Evolutionary conservation across 2,888 invertebrate genomes (phyloP), one percentile per base, ranked within the genome.

Genomic region (Carpatolechia fugitivella): DNA sequence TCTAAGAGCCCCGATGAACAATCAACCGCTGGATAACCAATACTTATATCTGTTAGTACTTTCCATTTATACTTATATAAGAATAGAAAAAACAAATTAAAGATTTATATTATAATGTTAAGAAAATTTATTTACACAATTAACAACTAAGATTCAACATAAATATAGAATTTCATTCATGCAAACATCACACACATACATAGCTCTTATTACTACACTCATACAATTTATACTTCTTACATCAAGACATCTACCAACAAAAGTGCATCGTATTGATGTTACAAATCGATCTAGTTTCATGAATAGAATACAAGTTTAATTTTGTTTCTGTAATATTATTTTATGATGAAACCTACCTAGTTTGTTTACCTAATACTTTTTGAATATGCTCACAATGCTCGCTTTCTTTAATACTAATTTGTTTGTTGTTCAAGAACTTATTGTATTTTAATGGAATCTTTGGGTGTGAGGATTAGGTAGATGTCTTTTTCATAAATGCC

Each of bases 81-180:
- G 6, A 29, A 13, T 14, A 11, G 8, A 5, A 33, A 11, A 5
- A 48, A 46, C 1, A 30, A 33, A 48, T 55, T 60, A 56, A 29
- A 11, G 10, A 52, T n/a, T n/a, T n/a, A 7, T 41, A 53, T 16
- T 54, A 24, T 56, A 57, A 58, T 67, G 64, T 68, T 68, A 68
- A 66, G 70, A 73, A 72, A 60, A 73, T 88, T 86, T 88, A 89
- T 89, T 87, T 89, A 89, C 87, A 89, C 70, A 69, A 74, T 75
- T 80, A 75, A 70, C 60, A 69, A 70, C 85, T 84, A 84, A 67
- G 74, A 70, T 72, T 71, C 61, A 65, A 73, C 69, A 82, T 81
- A 83, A 85, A 82, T 82, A 85, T 73, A 47, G 41, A 40, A 24
- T 16, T 18, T 11, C 52, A 52, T 18, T 44, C 52, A 41, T 41